A percentile compares a stretch with the other conserved stretches of the same genome.
Conservation (phyloP, 2,113 vertebrate species). For the Cyprinus carpio region DNA sequence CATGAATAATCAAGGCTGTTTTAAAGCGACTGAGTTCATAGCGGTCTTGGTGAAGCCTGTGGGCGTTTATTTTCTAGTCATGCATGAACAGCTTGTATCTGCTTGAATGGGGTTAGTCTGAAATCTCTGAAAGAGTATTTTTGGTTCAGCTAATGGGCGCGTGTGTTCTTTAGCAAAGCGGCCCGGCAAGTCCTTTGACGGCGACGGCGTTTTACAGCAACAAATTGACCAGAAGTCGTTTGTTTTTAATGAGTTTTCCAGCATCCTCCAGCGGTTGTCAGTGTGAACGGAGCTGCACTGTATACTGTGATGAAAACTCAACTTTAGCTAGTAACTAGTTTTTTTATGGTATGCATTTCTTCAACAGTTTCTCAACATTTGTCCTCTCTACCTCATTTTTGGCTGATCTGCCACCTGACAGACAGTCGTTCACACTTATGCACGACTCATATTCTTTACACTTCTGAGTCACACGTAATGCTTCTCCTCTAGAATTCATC, state of each 20-base stretch:
- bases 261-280: not conserved
- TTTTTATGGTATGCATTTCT: not conserved
- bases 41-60: not conserved
- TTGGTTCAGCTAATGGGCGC: not conserved
- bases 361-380: not conserved
- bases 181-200: not conserved
- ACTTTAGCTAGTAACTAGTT: not conserved
- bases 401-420: constrained; percentile 10
- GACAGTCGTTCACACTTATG: constrained; percentile 41
- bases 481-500: constrained; percentile 39
- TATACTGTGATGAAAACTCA: not conserved
- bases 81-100: not conserved
- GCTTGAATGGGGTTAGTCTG: not conserved
- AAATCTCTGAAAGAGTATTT: not conserved
- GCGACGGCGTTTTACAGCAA: not conserved
- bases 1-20: not conserved
- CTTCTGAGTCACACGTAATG: constrained; percentile 16
- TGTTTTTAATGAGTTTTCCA: constrained; percentile 5
- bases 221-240: not conserved
- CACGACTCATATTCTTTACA: constrained; percentile 44
- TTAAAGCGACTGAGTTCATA: not conserved
- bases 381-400: constrained; percentile 2
- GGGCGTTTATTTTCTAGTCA: not conserved
- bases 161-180: not conserved
- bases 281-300: not conserved